A percentile compares a stretch with the other conserved stretches of the same genome.
Evolutionary conservation across 2,888 invertebrate genomes (phyloP).

Genomic region (Brachypterus glaber): DNA sequence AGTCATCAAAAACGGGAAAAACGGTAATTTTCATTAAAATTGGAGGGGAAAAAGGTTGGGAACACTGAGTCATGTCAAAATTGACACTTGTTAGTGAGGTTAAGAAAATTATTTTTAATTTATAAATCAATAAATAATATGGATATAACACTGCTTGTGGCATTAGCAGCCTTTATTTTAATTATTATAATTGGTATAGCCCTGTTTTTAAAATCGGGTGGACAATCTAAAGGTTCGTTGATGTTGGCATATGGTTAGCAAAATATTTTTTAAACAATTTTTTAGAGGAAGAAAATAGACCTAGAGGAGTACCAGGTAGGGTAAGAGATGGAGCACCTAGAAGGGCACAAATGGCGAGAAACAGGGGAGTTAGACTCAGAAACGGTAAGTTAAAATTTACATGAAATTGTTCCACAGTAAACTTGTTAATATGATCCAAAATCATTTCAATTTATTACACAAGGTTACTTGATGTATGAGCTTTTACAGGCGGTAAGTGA

Average conservation of each 20-base stretch:
- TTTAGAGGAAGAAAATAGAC: slow-evolving; percentile 22
- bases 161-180: slow-evolving; percentile 37
- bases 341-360: slow-evolving; percentile 63
- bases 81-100: too few species aligned
- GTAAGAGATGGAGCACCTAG: slow-evolving; percentile 50
- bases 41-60: too few species aligned
- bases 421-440: too few species aligned
- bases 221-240: slow-evolving; percentile 8
- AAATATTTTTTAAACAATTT: slow-evolving; percentile 1
- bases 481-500: too few species aligned
- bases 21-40: too few species aligned
- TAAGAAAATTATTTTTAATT: too few species aligned
- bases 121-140: slow-evolving; percentile 25
- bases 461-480: too few species aligned
- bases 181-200: slow-evolving; percentile 37
- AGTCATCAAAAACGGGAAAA: too few species aligned
- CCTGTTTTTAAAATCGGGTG: slow-evolving; percentile 31
- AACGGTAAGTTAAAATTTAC: too few species aligned
- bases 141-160: slow-evolving; percentile 42
- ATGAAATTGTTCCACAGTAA: too few species aligned
- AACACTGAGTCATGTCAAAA: too few species aligned
- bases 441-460: too few species aligned
- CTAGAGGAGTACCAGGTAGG: slow-evolving; percentile 31
- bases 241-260: neutral
- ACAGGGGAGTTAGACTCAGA: slow-evolving; percentile 58